Percentiles rank a stretch among this genome's conserved stretches.
These are phyloP conservation scores for Megamerina dolium DNA, from an alignment of 2,888 invertebrate genomes.

Conservation along the genomic window DNA sequence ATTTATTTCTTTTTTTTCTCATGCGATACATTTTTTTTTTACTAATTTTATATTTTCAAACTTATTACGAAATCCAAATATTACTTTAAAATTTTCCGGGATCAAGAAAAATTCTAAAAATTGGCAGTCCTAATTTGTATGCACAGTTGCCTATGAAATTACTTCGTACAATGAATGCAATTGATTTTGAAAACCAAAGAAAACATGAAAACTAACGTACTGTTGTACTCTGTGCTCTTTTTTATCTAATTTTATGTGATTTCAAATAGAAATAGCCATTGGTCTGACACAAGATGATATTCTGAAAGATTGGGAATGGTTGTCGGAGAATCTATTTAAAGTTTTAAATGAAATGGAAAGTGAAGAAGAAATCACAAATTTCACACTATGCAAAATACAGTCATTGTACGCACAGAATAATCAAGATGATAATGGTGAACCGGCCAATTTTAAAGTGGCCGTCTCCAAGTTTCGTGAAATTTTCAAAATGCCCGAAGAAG, in stretches of 20 bases:
- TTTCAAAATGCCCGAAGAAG: conserved; percentile 87
- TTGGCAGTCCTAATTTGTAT: no score
- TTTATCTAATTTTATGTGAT: background rate
- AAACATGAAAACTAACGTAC: no score
- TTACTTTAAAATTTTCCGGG: no score
- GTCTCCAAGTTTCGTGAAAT: conserved; percentile 81
- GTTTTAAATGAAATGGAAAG: conserved; percentile 86
- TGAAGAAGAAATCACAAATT: conserved; percentile 90
- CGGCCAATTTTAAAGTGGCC: conserved; percentile 62
- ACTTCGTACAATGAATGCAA: no score
- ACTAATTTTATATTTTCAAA: no score
- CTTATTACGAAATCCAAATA: no score
- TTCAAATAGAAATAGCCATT: conserved; percentile 71
- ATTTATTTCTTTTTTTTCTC: no score
- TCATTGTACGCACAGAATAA: conserved; percentile 77
- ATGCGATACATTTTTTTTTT: no score
- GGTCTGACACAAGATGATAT: conserved; percentile 84
- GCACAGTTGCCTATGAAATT: no score
- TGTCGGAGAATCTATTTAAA: conserved; percentile 76
- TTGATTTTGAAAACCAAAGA: no score
- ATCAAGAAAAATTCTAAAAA: no score
- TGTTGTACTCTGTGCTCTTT: no score
- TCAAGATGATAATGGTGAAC: conserved; percentile 43
- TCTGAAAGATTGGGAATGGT: conserved; percentile 89
- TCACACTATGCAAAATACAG: conserved; percentile 93